phyloP scores from a whole-genome alignment of 1,140 invertebrate species.

The Proctacanthus coquilletti region DNA sequence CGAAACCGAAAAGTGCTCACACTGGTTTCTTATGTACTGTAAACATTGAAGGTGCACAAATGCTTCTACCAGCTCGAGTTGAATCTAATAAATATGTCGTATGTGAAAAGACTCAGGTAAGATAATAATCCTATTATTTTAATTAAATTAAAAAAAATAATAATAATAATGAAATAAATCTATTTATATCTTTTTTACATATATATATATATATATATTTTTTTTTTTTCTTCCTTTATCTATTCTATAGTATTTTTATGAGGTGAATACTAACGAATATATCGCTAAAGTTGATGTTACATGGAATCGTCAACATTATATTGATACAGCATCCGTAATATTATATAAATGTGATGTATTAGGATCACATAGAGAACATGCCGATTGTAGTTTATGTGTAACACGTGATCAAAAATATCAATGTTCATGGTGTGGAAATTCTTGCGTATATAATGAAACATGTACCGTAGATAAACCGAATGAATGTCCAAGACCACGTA shows the following conservation, averaged over 20 bases:
- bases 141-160: neutral
- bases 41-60: conserved; percentile 77
- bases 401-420: conserved; percentile 74
- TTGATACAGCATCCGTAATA: conserved; percentile 76
- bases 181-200: conserved; percentile 2
- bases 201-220: conserved; percentile 3
- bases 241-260: conserved; percentile 68
- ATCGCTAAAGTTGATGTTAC: conserved; percentile 77
- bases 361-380: conserved; percentile 77
- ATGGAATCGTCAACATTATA: conserved; percentile 85
- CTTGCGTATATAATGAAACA: conserved; percentile 69
- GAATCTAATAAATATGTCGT: conserved; percentile 68
- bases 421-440: conserved; percentile 83
- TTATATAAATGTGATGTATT: conserved; percentile 90
- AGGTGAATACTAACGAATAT: conserved; percentile 69
- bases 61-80: conserved; percentile 71
- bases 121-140: conserved; percentile 9
- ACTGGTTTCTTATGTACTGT: conserved; percentile 83
- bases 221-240: conserved; percentile 3
- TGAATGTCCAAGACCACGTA: conserved; percentile 81
- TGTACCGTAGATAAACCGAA: conserved; percentile 54
- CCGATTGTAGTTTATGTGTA: conserved; percentile 87
- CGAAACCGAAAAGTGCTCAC: conserved; percentile 69
- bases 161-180: conserved; percentile 1
- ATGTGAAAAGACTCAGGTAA: conserved; percentile 72